phyloP scores from a whole-genome alignment of 2,113 vertebrate species.

The Coturnix japonica region DNA sequence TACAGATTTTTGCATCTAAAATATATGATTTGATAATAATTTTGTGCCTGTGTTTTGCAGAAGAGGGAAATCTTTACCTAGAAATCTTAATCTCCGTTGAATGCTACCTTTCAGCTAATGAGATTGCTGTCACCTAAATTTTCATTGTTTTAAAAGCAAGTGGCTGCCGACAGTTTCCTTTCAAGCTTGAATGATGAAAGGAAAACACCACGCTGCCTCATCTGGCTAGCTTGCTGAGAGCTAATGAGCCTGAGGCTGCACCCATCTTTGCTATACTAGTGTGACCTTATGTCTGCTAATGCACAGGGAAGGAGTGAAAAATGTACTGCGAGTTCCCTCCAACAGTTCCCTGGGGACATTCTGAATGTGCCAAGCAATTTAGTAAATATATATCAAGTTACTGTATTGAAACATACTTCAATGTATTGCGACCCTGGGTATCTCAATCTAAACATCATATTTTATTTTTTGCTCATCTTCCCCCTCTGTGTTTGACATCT shows the following conservation, averaged over 20 bases:
- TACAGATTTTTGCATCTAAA: background rate
- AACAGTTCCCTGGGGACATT: constrained; percentile 69
- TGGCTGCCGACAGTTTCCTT: constrained; percentile 84
- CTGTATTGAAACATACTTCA: constrained; percentile 67
- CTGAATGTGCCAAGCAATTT: constrained; percentile 80
- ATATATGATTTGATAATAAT: background rate
- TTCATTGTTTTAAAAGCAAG: constrained; percentile 87
- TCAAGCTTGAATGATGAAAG: constrained; percentile 89
- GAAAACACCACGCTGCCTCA: constrained; percentile 80
- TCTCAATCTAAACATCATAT: constrained; percentile 69
- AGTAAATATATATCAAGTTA: constrained; percentile 81
- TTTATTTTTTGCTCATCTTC: constrained; percentile 49
- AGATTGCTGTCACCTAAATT: constrained; percentile 83
- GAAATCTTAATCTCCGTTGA: constrained; percentile 70
- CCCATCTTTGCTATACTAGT: constrained; percentile 80
- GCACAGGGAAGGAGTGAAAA: constrained; percentile 79
- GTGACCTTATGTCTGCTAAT: constrained; percentile 83
- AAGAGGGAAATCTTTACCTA: constrained; percentile 57
- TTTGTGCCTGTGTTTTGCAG: background rate
- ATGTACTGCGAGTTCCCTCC: constrained; percentile 65
- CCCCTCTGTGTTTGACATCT: background rate
- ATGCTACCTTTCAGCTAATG: constrained; percentile 76
- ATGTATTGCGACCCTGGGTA: constrained; percentile 56
- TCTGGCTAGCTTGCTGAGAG: constrained; percentile 83
- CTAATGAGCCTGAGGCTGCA: constrained; percentile 84